A percentile compares a stretch with the other conserved stretches of the same genome.
phyloP scores from a whole-genome alignment of 2,113 vertebrate genomes.

The Anguilla rostrata region DNA sequence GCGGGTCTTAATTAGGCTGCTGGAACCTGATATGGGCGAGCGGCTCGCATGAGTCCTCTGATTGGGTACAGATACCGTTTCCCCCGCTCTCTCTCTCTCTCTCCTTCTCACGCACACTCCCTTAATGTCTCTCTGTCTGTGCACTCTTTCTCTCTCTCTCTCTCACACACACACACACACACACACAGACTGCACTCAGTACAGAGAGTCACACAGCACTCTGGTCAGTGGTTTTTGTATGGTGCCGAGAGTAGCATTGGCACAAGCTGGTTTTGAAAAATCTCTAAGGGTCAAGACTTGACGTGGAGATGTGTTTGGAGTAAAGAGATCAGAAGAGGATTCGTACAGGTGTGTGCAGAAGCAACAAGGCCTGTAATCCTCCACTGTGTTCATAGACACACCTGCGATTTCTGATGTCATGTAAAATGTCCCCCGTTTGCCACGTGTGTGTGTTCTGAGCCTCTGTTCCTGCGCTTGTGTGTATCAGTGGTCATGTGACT shows the following conservation, averaged over 20 bases:
- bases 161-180: too few species aligned
- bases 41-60: constrained; percentile 3
- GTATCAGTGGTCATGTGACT: not conserved
- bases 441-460: constrained; percentile 37
- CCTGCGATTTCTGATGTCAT: not conserved
- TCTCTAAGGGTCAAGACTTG: too few species aligned
- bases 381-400: not conserved
- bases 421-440: not conserved
- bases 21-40: not conserved
- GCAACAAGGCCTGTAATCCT: too few species aligned
- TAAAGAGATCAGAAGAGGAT: too few species aligned
- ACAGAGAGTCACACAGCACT: too few species aligned
- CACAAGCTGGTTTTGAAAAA: too few species aligned
- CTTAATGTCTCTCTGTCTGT: not conserved
- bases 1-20: constrained; percentile 25
- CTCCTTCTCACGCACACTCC: not conserved
- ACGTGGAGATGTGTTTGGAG: too few species aligned
- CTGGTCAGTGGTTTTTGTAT: too few species aligned
- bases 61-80: not conserved
- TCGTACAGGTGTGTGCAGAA: too few species aligned
- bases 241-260: too few species aligned
- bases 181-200: too few species aligned
- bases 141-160: constrained; percentile 21
- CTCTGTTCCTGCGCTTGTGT: not conserved
- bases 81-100: constrained; percentile 7